Base-by-base conservation (phyloP, 1,140 invertebrate genomes). In the Drosophila orosa region DNA sequence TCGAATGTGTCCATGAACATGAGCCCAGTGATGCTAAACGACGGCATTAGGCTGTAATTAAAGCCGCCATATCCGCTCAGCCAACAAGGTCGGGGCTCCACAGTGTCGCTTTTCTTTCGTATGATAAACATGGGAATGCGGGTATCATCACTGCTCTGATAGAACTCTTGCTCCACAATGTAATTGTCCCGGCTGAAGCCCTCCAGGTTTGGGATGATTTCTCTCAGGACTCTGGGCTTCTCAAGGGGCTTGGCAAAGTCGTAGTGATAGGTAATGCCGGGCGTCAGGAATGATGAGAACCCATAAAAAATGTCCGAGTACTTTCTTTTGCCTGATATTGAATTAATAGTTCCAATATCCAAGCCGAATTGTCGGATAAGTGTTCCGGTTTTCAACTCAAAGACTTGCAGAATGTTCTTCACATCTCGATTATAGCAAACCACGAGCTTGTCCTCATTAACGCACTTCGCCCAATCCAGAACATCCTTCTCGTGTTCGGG, bases 1-100 rank as follows among this genome's bases (percentile, higher is more conserved):
- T 96, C 94, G 58, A 99, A 96, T 91, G 98, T 95, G 81, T 98
- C 95, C 87, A 99, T 95, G 91, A 99, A 99, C 61, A 98, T 94
- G n/a, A 99, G 92, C 67, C 79, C 83, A 1, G 79, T 87, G 7
- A 81, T 65, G 12, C 81, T 60, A 90, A 98, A 98, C 13, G 94
- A 94, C 6, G 99, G 98, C 89, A 96, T 95, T 50, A 99, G 93
- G 80, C 96, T 96, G 60, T 98, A 95, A 93, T 98, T 99, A 91
- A 99, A 99, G 1, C 98, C 98, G 31, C 98, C 99, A 93, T 99
- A 99, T 22, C 98, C 98, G 92, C 99, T 99, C 13, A 99, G 92
- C 13, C 99, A 92, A 95, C 96, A 24, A 95, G 97, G 92, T 95
- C 96, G 42, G 93, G 94, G 29, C 96, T 95, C 93, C 0, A 73